Percentiles rank a stretch among this genome's conserved stretches.
phyloP scores from a whole-genome alignment of 1,140 invertebrate genomes.

The Sarcophaga peregrina region DNA sequence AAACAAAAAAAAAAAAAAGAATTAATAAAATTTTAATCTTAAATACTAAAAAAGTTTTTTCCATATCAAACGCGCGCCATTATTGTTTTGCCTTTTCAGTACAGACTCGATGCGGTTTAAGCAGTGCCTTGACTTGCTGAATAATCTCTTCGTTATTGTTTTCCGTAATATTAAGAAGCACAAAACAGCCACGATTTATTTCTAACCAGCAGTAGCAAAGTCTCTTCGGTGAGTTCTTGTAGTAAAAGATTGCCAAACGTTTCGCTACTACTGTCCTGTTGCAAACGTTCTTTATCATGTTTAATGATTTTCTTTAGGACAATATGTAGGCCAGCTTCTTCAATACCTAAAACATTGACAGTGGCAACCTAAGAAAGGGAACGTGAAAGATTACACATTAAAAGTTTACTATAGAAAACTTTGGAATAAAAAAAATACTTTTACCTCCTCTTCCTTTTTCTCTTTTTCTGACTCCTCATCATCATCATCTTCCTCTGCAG shows the following conservation, averaged over 20 bases:
- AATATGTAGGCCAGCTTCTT: conserved; percentile 83
- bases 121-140: conserved; percentile 53
- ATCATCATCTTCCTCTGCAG: conserved; percentile 44
- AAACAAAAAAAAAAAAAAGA: too few relatives aligned
- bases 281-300: conserved; percentile 70
- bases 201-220: conserved; percentile 46
- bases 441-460: conserved; percentile 50
- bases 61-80: conserved; percentile 70
- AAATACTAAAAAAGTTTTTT: conserved; percentile 62
- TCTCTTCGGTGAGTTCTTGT: conserved; percentile 57
- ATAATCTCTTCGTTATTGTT: conserved; percentile 59
- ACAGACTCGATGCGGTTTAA: conserved; percentile 46
- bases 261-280: conserved; percentile 51
- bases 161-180: conserved; percentile 70
- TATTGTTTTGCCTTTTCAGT: conserved; percentile 64
- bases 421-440: not conserved
- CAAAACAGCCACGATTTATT: conserved; percentile 70
- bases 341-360: conserved; percentile 69
- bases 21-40: not conserved
- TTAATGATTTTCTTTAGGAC: conserved; percentile 83
- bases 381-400: conserved; percentile 49
- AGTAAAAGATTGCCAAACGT: conserved; percentile 69
- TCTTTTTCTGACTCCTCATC: conserved; percentile 47
- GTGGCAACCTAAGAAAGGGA: not conserved
- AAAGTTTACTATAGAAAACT: not conserved